Percentiles rank a stretch among this genome's conserved stretches.
Evolutionary conservation across 2,797 vertebrate genomes (phyloP).

Genomic region (Lacerta viridis): DNA sequence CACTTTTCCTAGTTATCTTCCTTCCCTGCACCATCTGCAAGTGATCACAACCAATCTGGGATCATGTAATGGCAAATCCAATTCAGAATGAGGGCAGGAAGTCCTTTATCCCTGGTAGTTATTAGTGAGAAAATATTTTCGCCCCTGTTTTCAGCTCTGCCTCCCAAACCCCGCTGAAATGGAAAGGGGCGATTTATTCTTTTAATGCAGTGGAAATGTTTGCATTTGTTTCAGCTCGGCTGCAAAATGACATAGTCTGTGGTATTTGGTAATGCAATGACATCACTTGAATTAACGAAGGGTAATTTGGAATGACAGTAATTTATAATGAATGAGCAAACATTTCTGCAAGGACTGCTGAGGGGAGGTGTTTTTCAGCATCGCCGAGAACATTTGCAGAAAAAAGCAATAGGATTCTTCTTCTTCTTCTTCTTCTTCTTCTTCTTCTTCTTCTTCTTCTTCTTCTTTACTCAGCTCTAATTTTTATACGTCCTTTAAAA

Average conservation of each 20-base stretch:
- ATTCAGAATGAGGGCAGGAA: not conserved
- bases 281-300: not conserved
- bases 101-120: not conserved
- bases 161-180: not conserved
- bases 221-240: not conserved
- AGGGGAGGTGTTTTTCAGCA: not conserved
- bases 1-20: not conserved
- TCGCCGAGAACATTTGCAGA: not conserved
- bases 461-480: too few relatives aligned
- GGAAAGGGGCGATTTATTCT: not conserved
- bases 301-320: too few relatives aligned
- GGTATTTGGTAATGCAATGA: not conserved
- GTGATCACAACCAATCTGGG: not conserved
- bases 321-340: not conserved
- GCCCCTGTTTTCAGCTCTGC: not conserved
- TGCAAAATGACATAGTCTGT: not conserved
- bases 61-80: not conserved
- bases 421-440: too few relatives aligned
- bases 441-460: too few relatives aligned
- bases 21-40: not conserved
- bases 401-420: not conserved
- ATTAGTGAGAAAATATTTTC: not conserved
- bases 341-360: not conserved
- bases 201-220: not conserved
- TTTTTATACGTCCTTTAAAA: not conserved